Evolutionary conservation across 2,113 vertebrate species (phyloP).

Genomic region (Miniopterus natalensis): DNA sequence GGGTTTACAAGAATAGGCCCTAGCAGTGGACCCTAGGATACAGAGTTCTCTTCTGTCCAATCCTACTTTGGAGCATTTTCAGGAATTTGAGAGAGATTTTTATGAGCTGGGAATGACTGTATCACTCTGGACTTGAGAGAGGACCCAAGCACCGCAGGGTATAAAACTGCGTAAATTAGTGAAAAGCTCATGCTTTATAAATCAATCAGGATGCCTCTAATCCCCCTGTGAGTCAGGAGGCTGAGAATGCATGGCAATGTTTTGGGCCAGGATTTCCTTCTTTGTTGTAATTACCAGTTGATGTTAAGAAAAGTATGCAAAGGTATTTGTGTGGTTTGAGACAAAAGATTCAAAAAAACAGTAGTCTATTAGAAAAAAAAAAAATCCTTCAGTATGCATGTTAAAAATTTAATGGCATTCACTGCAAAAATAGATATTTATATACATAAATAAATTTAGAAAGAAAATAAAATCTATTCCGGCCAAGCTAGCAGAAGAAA

Average conservation of each 20-base stretch:
- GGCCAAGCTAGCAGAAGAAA: conserved; percentile 1
- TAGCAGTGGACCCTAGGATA: neutral
- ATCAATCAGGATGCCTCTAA: neutral
- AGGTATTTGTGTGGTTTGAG: conserved; percentile 52
- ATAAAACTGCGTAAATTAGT: conserved; percentile 38
- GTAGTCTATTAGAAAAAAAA: conserved; percentile 35
- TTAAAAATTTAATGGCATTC: conserved; percentile 22
- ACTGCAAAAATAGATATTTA: conserved; percentile 40
- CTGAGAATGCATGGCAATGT: neutral
- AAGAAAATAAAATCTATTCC: conserved; percentile 53
- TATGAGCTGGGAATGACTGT: conserved; percentile 5
- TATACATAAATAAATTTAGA: neutral
- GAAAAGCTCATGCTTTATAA: conserved; percentile 43
- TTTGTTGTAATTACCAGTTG: conserved; percentile 37
- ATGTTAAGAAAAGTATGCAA: conserved; percentile 4
- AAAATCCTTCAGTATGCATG: neutral
- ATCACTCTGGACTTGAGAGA: conserved; percentile 49
- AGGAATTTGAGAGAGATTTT: conserved; percentile 47
- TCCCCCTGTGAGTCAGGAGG: neutral
- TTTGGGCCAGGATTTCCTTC: conserved; percentile 2
- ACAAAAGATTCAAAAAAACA: conserved; percentile 32
- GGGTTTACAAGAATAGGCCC: neutral
- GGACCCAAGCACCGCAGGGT: neutral
- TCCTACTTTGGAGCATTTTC: conserved; percentile 40
- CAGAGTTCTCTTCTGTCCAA: neutral